These are phyloP conservation scores for Prenolepis imparis DNA, from an alignment of 2,888 invertebrate genomes.

Conservation along the genomic window DNA sequence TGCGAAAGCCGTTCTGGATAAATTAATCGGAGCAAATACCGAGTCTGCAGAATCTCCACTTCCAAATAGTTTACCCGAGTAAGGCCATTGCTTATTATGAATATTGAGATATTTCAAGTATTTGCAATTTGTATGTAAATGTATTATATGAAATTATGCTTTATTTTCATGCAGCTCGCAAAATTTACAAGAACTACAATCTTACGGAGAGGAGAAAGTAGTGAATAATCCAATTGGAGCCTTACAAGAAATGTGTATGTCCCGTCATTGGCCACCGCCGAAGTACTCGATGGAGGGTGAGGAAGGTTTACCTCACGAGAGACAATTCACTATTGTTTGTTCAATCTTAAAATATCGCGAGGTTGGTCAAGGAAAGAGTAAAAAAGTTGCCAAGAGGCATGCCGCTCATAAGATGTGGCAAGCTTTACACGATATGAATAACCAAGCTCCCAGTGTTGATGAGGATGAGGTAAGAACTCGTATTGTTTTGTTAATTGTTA, in stretches of 20 bases:
- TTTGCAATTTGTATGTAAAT: not conserved
- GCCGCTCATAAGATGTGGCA: constrained; percentile 98
- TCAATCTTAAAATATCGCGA: constrained; percentile 95
- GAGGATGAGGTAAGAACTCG: constrained; percentile 89
- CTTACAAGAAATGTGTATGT: constrained; percentile 98
- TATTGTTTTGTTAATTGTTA: not conserved
- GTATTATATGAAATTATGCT: not conserved
- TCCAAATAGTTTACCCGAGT: constrained; percentile 84
- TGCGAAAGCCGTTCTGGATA: constrained; percentile 95
- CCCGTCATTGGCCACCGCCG: constrained; percentile 97
- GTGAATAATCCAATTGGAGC: constrained; percentile 98
- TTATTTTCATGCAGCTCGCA: constrained; percentile 80
- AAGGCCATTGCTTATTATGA: constrained; percentile 65
- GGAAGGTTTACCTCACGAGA: constrained; percentile 96
- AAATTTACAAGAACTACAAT: constrained; percentile 84
- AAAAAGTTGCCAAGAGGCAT: constrained; percentile 98
- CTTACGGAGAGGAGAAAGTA: constrained; percentile 91
- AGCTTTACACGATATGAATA: constrained; percentile 91
- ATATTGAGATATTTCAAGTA: not conserved
- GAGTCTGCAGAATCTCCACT: constrained; percentile 83
- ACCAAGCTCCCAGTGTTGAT: constrained; percentile 90
- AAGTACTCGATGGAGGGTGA: constrained; percentile 96
- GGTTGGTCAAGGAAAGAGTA: constrained; percentile 96
- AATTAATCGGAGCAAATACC: constrained; percentile 92
- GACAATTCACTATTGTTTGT: constrained; percentile 97